A percentile compares a stretch with the other conserved stretches of the same genome.
These are phyloP conservation scores for Menidia beryllina DNA, from an alignment of 2,113 vertebrate genomes.

Conservation along the genomic window DNA sequence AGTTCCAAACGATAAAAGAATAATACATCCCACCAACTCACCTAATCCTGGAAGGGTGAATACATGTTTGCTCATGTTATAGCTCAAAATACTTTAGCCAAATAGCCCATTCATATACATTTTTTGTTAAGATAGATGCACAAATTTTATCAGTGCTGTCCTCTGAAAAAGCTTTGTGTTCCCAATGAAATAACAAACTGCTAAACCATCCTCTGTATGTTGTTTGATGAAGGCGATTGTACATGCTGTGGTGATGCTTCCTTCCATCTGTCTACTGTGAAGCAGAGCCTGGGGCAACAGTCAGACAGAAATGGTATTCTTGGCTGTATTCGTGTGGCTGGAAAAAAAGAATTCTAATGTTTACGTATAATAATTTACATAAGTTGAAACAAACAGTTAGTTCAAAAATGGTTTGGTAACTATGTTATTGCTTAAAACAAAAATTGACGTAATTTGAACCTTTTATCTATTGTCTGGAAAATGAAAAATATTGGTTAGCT, in stretches of 20 bases:
- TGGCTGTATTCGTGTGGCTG: constrained; percentile 47
- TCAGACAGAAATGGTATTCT: constrained; percentile 50
- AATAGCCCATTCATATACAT: background rate
- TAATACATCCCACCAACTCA: no score
- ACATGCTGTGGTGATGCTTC: constrained; percentile 69
- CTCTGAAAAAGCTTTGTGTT: constrained; percentile 43
- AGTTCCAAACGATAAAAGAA: no score
- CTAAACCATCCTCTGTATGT: constrained; percentile 62
- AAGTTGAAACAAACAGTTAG: background rate
- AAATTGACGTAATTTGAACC: constrained; percentile 16
- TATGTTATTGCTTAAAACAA: background rate
- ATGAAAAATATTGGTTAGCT: constrained; percentile 52
- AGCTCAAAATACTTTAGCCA: background rate
- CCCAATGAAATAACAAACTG: constrained; percentile 56
- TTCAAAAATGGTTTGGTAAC: background rate
- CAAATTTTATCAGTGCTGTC: constrained; percentile 37
- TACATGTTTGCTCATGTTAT: no score
- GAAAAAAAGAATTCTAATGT: constrained; percentile 26
- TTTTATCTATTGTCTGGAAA: constrained; percentile 13
- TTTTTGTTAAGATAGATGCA: constrained; percentile 32
- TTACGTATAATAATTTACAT: constrained; percentile 18
- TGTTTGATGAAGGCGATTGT: constrained; percentile 69
- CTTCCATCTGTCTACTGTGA: constrained; percentile 74
- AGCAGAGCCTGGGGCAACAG: constrained; percentile 63
- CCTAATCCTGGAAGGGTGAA: no score